Evolutionary conservation across 2,888 invertebrate genomes (phyloP), one percentile per base, ranked within the genome.

Genomic region (Drosophila atripex): DNA sequence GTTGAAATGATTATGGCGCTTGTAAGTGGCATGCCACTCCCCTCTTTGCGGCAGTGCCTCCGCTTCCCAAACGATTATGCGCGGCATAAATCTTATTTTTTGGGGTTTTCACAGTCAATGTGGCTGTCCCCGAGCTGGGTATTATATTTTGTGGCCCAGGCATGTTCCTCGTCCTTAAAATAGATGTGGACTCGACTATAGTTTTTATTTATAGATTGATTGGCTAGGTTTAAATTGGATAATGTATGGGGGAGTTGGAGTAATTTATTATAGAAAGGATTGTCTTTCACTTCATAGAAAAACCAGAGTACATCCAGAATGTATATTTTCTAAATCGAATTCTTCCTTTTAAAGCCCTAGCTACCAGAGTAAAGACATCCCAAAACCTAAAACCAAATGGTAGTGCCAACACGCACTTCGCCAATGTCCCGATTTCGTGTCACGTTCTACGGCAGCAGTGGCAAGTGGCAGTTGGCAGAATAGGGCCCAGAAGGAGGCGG

Each of bases 1-100:
- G 88, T 89, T 89, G 88, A 86, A 88, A 86, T 86, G 76, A 86
- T 86, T 86, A 86, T 86, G 78, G 86, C 83, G 77, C 69, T 80
- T 83, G 85, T 87, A 86, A 83, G 83, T 80, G 78, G 83, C 85
- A 72, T 64, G 76, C 73, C 75, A 11, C 61, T 41, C 70, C n/a
- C 55, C 43, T 55, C 46, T 14, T 23, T 28, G 11, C 41, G 8
- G 43, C 18, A 39, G 21, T 39, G 39, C 39, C 39, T 3, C 35
- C 45, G 58, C 21, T 32, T 23, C 51, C 46, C 46, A 47, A 25
- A 41, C 49, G 73, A 89, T 89, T 89, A 86, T 88, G 78, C 69
- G 52, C 55, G 59, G 75, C 78, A 88, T 89, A 90, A 90, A 89
- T 89, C 89, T 88, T 61, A n/a, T 52, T 61, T 82, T 78, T 65